Percentiles rank a stretch among this genome's conserved stretches.
These are phyloP conservation scores for Poecilia gillii DNA, from an alignment of 2,797 vertebrate genomes.

Conservation along the genomic window DNA sequence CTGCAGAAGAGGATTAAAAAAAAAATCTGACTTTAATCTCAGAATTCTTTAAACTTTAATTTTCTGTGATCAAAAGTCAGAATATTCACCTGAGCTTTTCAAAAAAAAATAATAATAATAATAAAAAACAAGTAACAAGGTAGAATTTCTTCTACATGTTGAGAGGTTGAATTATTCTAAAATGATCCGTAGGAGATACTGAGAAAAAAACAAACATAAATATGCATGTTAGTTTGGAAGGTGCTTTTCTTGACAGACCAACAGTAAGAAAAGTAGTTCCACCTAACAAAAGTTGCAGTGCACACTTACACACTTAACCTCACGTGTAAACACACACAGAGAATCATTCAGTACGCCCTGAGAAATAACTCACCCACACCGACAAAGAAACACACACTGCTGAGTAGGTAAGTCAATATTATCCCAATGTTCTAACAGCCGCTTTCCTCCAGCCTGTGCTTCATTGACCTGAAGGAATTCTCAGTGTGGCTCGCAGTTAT, in stretches of 20 bases:
- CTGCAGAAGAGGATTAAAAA: background rate
- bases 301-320: slow-evolving; percentile 19
- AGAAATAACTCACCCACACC: slow-evolving; percentile 51
- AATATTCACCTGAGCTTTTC: background rate
- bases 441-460: slow-evolving; percentile 33
- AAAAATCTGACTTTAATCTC: too few species aligned
- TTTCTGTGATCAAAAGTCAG: too few species aligned
- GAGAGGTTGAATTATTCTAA: background rate
- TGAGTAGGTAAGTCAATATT: slow-evolving; percentile 56
- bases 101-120: background rate
- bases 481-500: slow-evolving; percentile 36
- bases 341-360: slow-evolving; percentile 49
- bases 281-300: slow-evolving; percentile 40
- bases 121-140: background rate
- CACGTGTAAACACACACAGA: slow-evolving; percentile 31
- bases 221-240: background rate
- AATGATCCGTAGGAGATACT: background rate
- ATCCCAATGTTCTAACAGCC: slow-evolving; percentile 29
- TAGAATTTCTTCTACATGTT: background rate
- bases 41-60: too few species aligned
- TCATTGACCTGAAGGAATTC: slow-evolving; percentile 55
- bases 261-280: slow-evolving; percentile 43
- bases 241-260: background rate
- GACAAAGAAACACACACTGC: slow-evolving; percentile 44
- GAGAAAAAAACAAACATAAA: too few species aligned